A percentile compares a stretch with the other conserved stretches of the same genome.
These are phyloP conservation scores for Drosophila birchii DNA, from an alignment of 2,888 invertebrate genomes.

Conservation along the genomic window DNA sequence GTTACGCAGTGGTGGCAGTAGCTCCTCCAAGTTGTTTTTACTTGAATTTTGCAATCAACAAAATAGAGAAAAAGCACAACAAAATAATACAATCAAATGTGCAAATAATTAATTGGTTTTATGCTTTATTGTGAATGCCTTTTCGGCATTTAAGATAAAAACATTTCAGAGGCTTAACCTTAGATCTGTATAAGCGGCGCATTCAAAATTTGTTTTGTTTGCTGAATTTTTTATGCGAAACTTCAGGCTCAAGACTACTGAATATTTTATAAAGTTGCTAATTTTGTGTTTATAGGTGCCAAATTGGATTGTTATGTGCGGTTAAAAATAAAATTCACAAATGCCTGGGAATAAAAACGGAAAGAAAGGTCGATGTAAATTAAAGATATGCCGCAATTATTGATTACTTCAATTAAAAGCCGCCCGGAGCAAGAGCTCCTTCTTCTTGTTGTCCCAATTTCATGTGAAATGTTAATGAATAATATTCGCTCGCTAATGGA, in stretches of 20 bases:
- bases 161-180: slow-evolving; percentile 34
- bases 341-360: not conserved
- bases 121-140: slow-evolving; percentile 39
- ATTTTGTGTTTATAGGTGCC: slow-evolving; percentile 22
- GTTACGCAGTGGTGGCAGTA: slow-evolving; percentile 55
- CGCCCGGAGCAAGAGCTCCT: slow-evolving; percentile 1
- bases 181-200: slow-evolving; percentile 20
- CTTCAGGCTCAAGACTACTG: slow-evolving; percentile 19
- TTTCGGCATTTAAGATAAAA: slow-evolving; percentile 40
- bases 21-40: slow-evolving; percentile 27
- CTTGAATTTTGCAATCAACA: slow-evolving; percentile 51
- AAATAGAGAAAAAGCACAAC: slow-evolving; percentile 18
- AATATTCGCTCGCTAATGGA: slow-evolving; percentile 61
- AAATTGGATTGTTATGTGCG: slow-evolving; percentile 15
- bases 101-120: slow-evolving; percentile 65
- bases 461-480: slow-evolving; percentile 42
- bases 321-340: slow-evolving; percentile 5
- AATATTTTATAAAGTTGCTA: slow-evolving; percentile 13
- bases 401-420: slow-evolving; percentile 65
- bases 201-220: slow-evolving; percentile 30
- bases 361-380: slow-evolving; percentile 36
- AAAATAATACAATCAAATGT: slow-evolving; percentile 51
- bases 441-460: slow-evolving; percentile 39
- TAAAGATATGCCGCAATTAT: slow-evolving; percentile 59
- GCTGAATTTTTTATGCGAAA: slow-evolving; percentile 11